Conservation (phyloP, 1,140 invertebrate genomes). For the Anagrus nilaparvatae region DNA sequence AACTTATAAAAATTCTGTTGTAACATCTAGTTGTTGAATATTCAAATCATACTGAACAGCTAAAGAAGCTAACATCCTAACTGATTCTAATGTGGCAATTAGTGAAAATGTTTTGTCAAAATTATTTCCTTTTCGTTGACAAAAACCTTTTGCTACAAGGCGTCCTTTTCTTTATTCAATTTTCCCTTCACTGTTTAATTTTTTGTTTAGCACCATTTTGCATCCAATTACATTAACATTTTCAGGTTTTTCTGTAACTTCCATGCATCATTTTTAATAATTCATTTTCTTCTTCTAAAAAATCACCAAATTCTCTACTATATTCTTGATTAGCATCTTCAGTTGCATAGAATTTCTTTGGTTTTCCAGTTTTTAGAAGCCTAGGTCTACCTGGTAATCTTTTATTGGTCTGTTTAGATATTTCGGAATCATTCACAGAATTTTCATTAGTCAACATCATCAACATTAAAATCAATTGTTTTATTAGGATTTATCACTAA, state of each 20-base stretch:
- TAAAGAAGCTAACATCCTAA: not conserved
- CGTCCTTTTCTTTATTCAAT: no score
- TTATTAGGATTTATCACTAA: no score
- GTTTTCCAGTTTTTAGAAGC: constrained; percentile 10
- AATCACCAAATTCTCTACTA: not conserved
- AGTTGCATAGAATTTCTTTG: constrained; percentile 11
- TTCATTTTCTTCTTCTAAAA: no score
- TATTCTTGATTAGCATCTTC: no score
- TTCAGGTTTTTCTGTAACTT: not conserved
- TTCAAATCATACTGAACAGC: not conserved
- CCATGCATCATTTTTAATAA: constrained; percentile 4
- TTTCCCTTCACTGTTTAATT: no score
- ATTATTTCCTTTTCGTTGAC: no score
- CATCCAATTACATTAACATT: no score
- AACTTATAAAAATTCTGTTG: not conserved
- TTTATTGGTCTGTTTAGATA: constrained; percentile 1
- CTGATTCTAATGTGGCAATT: constrained; percentile 5
- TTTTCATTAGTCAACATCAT: not conserved
- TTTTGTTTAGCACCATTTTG: no score
- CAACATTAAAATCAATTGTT: no score
- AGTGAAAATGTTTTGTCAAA: constrained; percentile 18
- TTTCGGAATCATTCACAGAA: not conserved
- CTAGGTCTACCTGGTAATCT: constrained; percentile 9
- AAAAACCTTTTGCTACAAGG: no score
- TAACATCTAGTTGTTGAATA: not conserved